Percentiles rank a stretch among this genome's conserved stretches.
These are phyloP conservation scores for Nothocercus nigrocapillus DNA, from an alignment of 2,113 vertebrate genomes.

Conservation along the genomic window DNA sequence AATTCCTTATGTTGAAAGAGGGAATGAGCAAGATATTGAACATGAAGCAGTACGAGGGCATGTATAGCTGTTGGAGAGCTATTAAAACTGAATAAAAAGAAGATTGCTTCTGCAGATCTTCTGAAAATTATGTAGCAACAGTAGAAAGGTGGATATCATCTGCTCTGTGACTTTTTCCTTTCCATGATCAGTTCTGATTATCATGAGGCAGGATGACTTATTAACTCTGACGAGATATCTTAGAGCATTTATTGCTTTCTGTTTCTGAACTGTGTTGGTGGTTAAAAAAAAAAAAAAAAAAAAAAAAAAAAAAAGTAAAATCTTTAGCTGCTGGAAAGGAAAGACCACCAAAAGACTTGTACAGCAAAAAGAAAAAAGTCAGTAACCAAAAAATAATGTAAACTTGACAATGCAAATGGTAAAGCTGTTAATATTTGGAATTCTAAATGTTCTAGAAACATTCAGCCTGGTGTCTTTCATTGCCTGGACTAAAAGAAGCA, in stretches of 20 bases:
- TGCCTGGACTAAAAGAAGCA: not conserved
- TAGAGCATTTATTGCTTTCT: not conserved
- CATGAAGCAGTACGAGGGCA: accelerated
- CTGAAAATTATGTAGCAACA: not conserved
- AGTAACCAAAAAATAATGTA: not conserved
- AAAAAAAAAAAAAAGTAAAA: not conserved
- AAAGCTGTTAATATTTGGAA: not conserved
- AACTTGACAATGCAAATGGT: not conserved
- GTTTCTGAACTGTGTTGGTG: not conserved
- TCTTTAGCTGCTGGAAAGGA: not conserved
- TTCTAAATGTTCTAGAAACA: not conserved
- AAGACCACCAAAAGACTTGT: not conserved
- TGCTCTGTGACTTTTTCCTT: not conserved
- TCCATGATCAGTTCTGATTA: not conserved
- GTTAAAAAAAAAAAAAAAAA: not conserved
- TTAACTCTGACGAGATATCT: not conserved
- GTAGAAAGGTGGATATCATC: not conserved
- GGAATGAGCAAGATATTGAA: not conserved
- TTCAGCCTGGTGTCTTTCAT: not conserved
- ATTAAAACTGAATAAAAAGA: not conserved
- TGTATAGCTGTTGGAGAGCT: not conserved
- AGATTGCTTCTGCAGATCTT: not conserved
- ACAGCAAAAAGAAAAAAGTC: not conserved
- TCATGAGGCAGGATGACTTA: not conserved
- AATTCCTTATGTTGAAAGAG: not conserved